Evolutionary conservation across 2,888 invertebrate species (phyloP).

Genomic region (Selenia dentaria): DNA sequence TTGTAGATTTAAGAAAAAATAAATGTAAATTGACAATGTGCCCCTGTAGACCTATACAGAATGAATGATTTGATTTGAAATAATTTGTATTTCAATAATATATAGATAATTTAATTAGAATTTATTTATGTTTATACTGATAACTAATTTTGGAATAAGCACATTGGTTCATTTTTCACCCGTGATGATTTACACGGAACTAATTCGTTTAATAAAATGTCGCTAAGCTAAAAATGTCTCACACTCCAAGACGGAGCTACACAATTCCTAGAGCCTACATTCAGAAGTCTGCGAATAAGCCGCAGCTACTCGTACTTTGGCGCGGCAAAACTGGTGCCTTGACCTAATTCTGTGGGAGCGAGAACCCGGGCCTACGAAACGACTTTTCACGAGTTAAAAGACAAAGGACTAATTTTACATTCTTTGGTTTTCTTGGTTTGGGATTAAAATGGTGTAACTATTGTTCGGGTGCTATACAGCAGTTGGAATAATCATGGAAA

Average conservation of each 20-base stretch:
- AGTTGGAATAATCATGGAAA: slow-evolving; percentile 4
- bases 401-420: slow-evolving; percentile 37
- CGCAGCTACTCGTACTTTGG: slow-evolving; percentile 32
- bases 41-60: no score
- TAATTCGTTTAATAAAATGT: slow-evolving; percentile 1
- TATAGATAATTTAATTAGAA: no score
- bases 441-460: slow-evolving; percentile 10
- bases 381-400: slow-evolving; percentile 31
- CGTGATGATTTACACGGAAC: no score
- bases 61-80: no score
- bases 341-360: slow-evolving; percentile 42
- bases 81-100: no score
- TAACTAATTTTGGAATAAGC: no score
- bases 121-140: no score
- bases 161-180: no score
- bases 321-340: slow-evolving; percentile 43
- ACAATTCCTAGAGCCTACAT: slow-evolving; percentile 17
- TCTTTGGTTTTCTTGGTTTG: slow-evolving; percentile 19
- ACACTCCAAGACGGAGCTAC: slow-evolving; percentile 9
- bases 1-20: no score
- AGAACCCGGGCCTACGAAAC: slow-evolving; percentile 31
- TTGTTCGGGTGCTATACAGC: slow-evolving; percentile 6
- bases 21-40: no score
- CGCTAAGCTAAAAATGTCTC: slow-evolving; percentile 15
- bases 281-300: slow-evolving; percentile 32